phyloP scores from a whole-genome alignment of 2,797 vertebrate species.

The Cirrhinus mrigala region DNA sequence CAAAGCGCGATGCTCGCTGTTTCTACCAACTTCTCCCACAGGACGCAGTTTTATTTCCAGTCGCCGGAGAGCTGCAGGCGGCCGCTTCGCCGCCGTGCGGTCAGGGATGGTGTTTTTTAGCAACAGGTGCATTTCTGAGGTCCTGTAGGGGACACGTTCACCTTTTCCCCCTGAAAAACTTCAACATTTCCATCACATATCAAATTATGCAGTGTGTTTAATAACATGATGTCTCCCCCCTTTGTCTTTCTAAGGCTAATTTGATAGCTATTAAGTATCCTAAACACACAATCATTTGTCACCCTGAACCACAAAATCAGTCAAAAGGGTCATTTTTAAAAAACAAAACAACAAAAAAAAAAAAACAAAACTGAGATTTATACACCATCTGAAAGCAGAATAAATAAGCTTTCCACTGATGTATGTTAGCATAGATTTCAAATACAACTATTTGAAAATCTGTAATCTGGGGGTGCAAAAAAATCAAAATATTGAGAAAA shows the following conservation, averaged over 20 bases:
- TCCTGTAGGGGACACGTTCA: not conserved
- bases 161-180: not conserved
- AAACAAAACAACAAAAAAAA: too few relatives aligned
- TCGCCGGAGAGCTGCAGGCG: not conserved
- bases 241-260: not conserved
- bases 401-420: too few relatives aligned
- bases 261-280: not conserved
- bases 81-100: conserved; percentile 33
- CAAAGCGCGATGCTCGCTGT: conserved; percentile 20
- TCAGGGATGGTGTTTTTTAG: not conserved
- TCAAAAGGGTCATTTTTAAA: too few relatives aligned
- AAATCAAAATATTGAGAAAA: too few relatives aligned
- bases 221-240: not conserved
- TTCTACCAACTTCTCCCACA: conserved; percentile 52
- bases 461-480: too few relatives aligned
- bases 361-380: too few relatives aligned
- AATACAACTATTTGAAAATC: too few relatives aligned
- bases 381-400: too few relatives aligned
- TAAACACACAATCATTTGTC: not conserved
- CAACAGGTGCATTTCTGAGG: conserved; percentile 52
- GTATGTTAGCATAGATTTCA: too few relatives aligned
- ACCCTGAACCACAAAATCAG: too few relatives aligned
- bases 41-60: conserved; percentile 24
- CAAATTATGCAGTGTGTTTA: not conserved
- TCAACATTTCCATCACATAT: not conserved